A percentile compares a stretch with the other conserved stretches of the same genome.
Evolutionary conservation across 1,140 invertebrate genomes (phyloP).

Genomic region (Yoshiicerus persimilis): DNA sequence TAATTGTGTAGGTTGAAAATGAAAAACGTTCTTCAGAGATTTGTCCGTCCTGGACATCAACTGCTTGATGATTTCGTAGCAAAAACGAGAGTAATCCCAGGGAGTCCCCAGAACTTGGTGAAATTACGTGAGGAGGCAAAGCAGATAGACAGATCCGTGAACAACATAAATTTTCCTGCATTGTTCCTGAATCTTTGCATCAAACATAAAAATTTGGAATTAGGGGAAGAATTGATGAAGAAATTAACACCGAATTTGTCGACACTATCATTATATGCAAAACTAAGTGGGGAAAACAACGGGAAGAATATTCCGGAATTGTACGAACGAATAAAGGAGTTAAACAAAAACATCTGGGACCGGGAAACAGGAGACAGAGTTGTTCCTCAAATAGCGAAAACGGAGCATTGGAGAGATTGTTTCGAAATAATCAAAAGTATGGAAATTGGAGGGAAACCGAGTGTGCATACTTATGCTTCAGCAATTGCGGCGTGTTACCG

Average conservation of each 20-base stretch:
- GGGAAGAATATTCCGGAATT: constrained; percentile 56
- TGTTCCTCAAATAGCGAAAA: constrained; percentile 63
- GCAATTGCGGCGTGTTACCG: constrained; percentile 61
- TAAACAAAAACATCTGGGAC: constrained; percentile 62
- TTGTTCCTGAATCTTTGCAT: not conserved
- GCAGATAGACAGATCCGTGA: not conserved
- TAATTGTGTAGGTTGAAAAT: not conserved
- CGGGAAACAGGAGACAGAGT: constrained; percentile 60
- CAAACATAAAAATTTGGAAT: not conserved
- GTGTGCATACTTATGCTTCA: constrained; percentile 25
- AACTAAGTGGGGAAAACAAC: not conserved
- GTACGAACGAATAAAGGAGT: constrained; percentile 59
- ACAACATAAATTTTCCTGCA: not conserved
- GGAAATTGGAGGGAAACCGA: constrained; percentile 54
- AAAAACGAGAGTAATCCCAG: not conserved
- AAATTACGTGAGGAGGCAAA: not conserved
- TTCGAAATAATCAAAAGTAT: constrained; percentile 63
- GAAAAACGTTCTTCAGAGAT: not conserved
- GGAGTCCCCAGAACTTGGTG: not conserved
- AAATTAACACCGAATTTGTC: constrained; percentile 48
- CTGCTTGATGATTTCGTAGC: not conserved
- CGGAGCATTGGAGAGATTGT: constrained; percentile 61
- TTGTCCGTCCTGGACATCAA: not conserved
- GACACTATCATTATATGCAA: not conserved
- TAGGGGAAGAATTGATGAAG: not conserved